phyloP scores from a whole-genome alignment of 2,888 invertebrate species.

The Luffia ferchaultella region DNA sequence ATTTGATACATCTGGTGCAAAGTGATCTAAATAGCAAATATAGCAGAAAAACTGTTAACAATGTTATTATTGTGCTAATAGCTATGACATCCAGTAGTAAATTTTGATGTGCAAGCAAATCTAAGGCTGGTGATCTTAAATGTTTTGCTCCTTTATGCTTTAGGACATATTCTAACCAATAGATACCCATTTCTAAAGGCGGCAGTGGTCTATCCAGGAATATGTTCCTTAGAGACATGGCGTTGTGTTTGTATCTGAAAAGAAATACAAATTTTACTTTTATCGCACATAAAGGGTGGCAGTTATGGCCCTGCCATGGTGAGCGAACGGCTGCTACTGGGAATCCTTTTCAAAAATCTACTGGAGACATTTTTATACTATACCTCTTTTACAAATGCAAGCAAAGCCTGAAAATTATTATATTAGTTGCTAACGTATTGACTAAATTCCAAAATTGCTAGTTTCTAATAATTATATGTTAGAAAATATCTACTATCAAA shows the following conservation, averaged over 20 bases:
- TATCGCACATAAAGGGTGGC: not conserved
- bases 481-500: too few relatives aligned
- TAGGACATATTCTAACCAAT: slow-evolving; percentile 72
- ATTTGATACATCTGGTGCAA: slow-evolving; percentile 46
- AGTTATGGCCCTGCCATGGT: too few relatives aligned
- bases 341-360: too few relatives aligned
- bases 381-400: too few relatives aligned
- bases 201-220: slow-evolving; percentile 66
- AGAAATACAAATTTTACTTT: slow-evolving; percentile 4
- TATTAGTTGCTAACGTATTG: too few relatives aligned
- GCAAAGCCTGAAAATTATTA: too few relatives aligned
- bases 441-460: not conserved
- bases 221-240: slow-evolving; percentile 47
- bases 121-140: slow-evolving; percentile 54
- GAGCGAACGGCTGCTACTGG: too few relatives aligned
- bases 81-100: slow-evolving; percentile 44
- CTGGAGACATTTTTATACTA: too few relatives aligned
- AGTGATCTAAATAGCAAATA: slow-evolving; percentile 44
- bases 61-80: slow-evolving; percentile 31
- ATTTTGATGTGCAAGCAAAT: slow-evolving; percentile 52
- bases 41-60: slow-evolving; percentile 37
- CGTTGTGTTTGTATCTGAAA: slow-evolving; percentile 62
- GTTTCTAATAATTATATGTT: too few relatives aligned
- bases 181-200: slow-evolving; percentile 67
- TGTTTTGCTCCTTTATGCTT: slow-evolving; percentile 64